phyloP scores from a whole-genome alignment of 2,888 invertebrate species.

The Sturmia bella region DNA sequence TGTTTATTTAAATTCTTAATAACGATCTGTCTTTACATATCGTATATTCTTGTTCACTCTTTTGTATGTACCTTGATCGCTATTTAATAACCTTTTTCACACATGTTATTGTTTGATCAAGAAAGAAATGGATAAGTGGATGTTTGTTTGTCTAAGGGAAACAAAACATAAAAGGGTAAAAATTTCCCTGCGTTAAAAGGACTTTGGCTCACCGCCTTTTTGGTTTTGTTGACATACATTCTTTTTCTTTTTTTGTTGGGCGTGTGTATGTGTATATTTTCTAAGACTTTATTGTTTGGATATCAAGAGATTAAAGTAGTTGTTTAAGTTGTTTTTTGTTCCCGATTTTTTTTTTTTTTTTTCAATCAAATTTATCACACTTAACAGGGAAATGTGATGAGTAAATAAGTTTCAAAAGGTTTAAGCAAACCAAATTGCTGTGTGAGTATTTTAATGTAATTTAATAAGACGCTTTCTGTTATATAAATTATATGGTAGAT shows the following conservation, averaged over 20 bases:
- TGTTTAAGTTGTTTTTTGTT: background rate
- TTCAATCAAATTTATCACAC: slow-evolving; percentile 49
- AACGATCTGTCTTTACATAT: slow-evolving; percentile 7
- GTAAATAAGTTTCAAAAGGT: slow-evolving; percentile 54
- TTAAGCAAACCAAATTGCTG: slow-evolving; percentile 18
- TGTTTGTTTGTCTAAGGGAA: slow-evolving; percentile 10
- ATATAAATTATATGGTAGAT: background rate
- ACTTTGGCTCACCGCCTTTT: slow-evolving; percentile 68
- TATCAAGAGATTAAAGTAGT: background rate
- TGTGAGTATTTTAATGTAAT: background rate
- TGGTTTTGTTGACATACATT: slow-evolving; percentile 57
- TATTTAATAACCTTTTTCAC: slow-evolving; percentile 60
- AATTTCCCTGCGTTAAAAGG: slow-evolving; percentile 48
- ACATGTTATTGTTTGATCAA: slow-evolving; percentile 46
- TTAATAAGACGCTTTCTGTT: background rate
- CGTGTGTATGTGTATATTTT: background rate
- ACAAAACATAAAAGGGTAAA: slow-evolving; percentile 40
- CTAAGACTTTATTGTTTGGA: background rate
- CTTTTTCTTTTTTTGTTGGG: background rate
- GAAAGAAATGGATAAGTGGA: slow-evolving; percentile 2
- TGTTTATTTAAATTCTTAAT: slow-evolving; percentile 26
- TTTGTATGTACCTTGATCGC: slow-evolving; percentile 10
- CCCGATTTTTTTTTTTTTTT: slow-evolving; percentile 8
- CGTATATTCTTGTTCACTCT: background rate
- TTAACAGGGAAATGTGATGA: slow-evolving; percentile 54